Evolutionary conservation across 2,888 invertebrate species (phyloP).

Genomic region (Agriopis marginaria): DNA sequence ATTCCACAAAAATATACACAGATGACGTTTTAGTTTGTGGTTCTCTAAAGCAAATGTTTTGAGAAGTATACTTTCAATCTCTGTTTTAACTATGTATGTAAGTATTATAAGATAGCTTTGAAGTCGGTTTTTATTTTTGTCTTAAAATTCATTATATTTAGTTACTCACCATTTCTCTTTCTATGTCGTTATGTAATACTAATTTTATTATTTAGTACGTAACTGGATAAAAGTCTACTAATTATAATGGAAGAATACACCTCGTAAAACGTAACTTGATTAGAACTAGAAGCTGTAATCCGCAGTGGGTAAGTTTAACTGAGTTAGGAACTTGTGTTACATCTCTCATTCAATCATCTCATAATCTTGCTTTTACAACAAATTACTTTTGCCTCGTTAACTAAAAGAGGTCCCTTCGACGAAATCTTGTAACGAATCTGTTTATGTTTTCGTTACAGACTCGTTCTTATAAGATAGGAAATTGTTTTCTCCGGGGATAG

Average conservation of each 20-base stretch:
- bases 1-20: too few relatives aligned
- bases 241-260: slow-evolving; percentile 31
- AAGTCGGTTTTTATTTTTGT: too few relatives aligned
- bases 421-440: slow-evolving; percentile 56
- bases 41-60: too few relatives aligned
- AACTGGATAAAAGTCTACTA: background rate
- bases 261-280: slow-evolving; percentile 35
- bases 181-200: too few relatives aligned
- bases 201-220: background rate
- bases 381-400: slow-evolving; percentile 50
- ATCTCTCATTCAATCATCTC: slow-evolving; percentile 49
- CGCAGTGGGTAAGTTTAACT: slow-evolving; percentile 49
- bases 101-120: too few relatives aligned
- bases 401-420: slow-evolving; percentile 49
- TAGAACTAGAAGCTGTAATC: slow-evolving; percentile 33
- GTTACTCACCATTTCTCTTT: too few relatives aligned
- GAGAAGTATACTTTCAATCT: too few relatives aligned
- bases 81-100: too few relatives aligned
- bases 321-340: slow-evolving; percentile 46
- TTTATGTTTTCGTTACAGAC: slow-evolving; percentile 48
- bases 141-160: too few relatives aligned
- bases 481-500: slow-evolving; percentile 34
- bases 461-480: slow-evolving; percentile 55
- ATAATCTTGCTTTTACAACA: slow-evolving; percentile 52
- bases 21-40: too few relatives aligned